Percentiles rank a stretch among this genome's conserved stretches.
phyloP scores from a whole-genome alignment of 1,140 invertebrate genomes.

The Aleiodes sp. region DNA sequence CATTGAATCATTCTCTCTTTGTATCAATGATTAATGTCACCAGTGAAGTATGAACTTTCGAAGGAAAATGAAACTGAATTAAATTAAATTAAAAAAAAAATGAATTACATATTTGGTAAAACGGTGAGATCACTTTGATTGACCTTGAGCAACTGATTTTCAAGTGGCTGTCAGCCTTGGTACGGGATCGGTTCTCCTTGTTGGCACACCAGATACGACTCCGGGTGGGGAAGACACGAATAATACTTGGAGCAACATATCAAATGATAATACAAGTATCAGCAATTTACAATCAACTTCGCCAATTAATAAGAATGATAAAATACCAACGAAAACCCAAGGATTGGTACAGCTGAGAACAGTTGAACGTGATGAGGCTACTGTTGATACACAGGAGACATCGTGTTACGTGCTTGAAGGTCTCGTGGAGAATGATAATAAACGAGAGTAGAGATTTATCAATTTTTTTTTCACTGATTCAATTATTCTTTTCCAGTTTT shows the following conservation, averaged over 20 bases:
- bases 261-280: slow-evolving; percentile 5
- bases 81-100: too few species aligned
- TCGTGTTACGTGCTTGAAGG: slow-evolving; percentile 64
- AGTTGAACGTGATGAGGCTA: slow-evolving; percentile 49
- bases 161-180: slow-evolving; percentile 65
- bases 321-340: slow-evolving; percentile 26
- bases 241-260: background rate
- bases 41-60: too few species aligned
- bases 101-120: background rate
- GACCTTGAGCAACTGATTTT: slow-evolving; percentile 59
- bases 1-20: too few species aligned
- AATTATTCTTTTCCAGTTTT: too few species aligned
- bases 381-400: slow-evolving; percentile 57
- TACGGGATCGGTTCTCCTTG: slow-evolving; percentile 57
- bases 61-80: too few species aligned
- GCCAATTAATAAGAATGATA: background rate
- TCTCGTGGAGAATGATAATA: slow-evolving; percentile 37
- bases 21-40: too few species aligned
- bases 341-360: slow-evolving; percentile 59
- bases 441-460: slow-evolving; percentile 13
- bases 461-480: background rate
- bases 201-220: slow-evolving; percentile 42
- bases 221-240: background rate
- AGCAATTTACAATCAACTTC: background rate
- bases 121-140: slow-evolving; percentile 43